Base-by-base conservation (phyloP, 2,888 invertebrate genomes). In the Harpalus rubripes region DNA sequence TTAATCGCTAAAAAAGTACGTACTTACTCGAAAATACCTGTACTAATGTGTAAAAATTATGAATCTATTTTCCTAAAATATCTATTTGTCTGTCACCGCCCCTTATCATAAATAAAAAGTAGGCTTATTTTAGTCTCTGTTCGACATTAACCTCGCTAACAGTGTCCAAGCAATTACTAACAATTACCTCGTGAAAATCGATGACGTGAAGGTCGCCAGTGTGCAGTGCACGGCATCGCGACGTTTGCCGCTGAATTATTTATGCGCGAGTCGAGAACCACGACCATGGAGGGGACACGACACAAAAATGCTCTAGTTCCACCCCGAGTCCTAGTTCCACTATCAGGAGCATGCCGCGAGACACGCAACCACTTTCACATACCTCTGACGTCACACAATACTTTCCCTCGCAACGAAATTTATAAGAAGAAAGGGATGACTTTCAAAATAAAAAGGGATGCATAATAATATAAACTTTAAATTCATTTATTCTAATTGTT, bases 171-270 rank as follows among this genome's bases (percentile, higher is more conserved):
- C 68, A 68, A 68, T 68, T 68, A 68, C 68, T n/a, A 68, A 32
- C n/a, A n/a, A n/a, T 32, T 15, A 18, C 72, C 44, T 10, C 16
- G 8, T 7, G 72, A 2, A 41, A 63, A 80, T 63, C 63, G 63
- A 63, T 63, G 41, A 63, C 63, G 80, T 41, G 61, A 80, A 80
- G 80, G 80, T 80, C 80, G 16, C 80, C 65, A n/a, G 32, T 12
- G 12, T 22, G 18, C 6, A n/a, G 58, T 10, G 78, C 78, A 58
- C 78, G 58, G 78, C 78, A 56, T 26, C 68, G 56, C 22, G 61
- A 44, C 61, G 63, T 22, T 81, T 12, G 61, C 41, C 61, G 63
- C 63, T 81, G 56, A 81, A 81, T 81, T 68, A 81, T 81, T 81
- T 68, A 81, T 68, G 68, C 68, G 56, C 78, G 78, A n/a, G 78